A percentile compares a stretch with the other conserved stretches of the same genome.
phyloP scores from a whole-genome alignment of 1,140 invertebrate genomes.

The Zaprionus vittiger region DNA sequence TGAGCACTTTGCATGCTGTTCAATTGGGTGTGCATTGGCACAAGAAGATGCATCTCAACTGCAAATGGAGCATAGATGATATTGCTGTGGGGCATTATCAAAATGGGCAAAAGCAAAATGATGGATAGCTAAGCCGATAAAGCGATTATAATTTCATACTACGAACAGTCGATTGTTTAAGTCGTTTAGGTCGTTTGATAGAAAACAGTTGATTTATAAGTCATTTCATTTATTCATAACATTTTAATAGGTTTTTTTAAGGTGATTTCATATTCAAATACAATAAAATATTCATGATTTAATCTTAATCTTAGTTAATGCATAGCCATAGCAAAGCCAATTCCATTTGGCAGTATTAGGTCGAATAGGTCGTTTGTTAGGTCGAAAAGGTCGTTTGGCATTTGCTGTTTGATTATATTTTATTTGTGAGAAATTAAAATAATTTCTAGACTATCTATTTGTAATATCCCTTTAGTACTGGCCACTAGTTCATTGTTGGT shows the following conservation, averaged over 20 bases:
- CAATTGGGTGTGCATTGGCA: slow-evolving; percentile 46
- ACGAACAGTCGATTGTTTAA: background rate
- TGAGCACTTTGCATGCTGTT: slow-evolving; percentile 67
- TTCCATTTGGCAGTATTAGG: too few species aligned
- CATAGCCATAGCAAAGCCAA: too few species aligned
- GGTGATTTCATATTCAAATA: too few species aligned
- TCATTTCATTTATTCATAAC: background rate
- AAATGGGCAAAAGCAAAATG: background rate
- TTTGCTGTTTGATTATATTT: background rate
- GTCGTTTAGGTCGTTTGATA: background rate
- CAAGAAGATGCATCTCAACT: slow-evolving; percentile 6
- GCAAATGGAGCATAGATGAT: slow-evolving; percentile 3
- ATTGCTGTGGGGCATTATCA: background rate
- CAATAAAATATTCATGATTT: too few species aligned
- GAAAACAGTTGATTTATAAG: background rate
- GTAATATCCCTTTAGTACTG: too few species aligned
- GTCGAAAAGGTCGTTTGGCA: background rate
- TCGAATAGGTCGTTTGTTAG: too few species aligned
- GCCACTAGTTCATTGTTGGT: too few species aligned
- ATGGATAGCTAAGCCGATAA: background rate
- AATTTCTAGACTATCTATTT: too few species aligned
- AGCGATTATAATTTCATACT: background rate
- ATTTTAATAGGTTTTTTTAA: background rate
- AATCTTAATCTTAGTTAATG: too few species aligned
- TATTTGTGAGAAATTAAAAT: too few species aligned